Evolutionary conservation across 2,888 invertebrate genomes (phyloP).

Genomic region (Pocota personata): DNA sequence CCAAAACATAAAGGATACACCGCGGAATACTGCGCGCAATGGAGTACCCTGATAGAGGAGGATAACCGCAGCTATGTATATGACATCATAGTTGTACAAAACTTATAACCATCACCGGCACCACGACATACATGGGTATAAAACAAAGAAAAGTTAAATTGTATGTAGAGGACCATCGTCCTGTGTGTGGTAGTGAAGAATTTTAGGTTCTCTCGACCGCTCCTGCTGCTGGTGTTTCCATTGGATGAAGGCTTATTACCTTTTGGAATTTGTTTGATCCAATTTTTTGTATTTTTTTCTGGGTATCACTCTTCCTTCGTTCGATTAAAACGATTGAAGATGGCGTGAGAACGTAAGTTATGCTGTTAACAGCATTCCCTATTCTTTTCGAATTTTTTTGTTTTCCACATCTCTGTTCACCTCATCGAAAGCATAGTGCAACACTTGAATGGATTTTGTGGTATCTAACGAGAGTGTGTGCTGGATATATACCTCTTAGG

Average conservation of each 20-base stretch:
- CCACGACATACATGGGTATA: background rate
- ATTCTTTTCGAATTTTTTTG: background rate
- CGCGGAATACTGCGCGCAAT: background rate
- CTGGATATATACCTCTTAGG: background rate
- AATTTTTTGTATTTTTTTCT: background rate
- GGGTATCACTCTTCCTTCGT: background rate
- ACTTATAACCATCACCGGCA: background rate
- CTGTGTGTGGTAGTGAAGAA: background rate
- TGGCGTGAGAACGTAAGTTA: conserved; percentile 15
- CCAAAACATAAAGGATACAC: background rate
- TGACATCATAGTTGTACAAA: background rate
- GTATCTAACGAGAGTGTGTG: background rate
- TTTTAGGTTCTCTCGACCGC: background rate
- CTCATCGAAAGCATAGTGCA: conserved; percentile 12
- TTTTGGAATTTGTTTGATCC: background rate
- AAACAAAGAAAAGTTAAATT: background rate
- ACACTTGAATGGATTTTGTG: conserved; percentile 14
- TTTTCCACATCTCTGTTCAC: background rate
- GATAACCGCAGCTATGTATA: background rate
- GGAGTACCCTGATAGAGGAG: background rate
- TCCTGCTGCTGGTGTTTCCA: background rate
- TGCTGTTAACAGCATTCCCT: background rate
- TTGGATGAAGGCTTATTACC: conserved; percentile 15
- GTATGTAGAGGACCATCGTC: background rate
- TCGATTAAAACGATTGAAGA: background rate